Base-by-base conservation (phyloP, 2,113 vertebrate species). In the Cariama cristata region DNA sequence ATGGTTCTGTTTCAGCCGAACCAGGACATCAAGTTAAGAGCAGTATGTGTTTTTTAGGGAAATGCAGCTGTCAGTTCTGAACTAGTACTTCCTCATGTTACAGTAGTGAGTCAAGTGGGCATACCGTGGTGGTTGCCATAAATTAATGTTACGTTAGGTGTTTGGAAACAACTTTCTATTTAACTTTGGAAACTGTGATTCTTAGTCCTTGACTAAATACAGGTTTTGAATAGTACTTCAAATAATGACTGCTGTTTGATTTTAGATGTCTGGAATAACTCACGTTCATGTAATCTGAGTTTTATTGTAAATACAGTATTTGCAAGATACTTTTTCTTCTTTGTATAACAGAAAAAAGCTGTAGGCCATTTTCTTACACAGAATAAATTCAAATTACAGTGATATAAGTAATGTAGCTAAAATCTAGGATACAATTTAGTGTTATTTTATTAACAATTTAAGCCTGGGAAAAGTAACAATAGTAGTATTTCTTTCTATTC, bases 11-110 rank as follows among this genome's bases (percentile, higher is more conserved):
- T n/a, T n/a, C n/a, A n/a, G n/a, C n/a, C n/a, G n/a, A n/a, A n/a
- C n/a, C n/a, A n/a, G n/a, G n/a, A n/a, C n/a, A n/a, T 20, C 2
- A 0, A 15, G 11, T 27, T 42, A 45, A 64, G 6, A 69, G 4
- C 19, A 35, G 9, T 30, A 32, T 40, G 14, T 49, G 6, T 3
- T 49, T 75, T 92, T 66, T 11, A 66, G 5, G 5, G 9, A 81
- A 81, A 72, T 13, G 7, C 3, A 55, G 8, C 23, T 71, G 14
- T 85, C 9, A 22, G 22, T 71, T 80, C 18, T 49, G 50, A 80
- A 59, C 18, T 17, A 69, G 44, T 42, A 79, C 4, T 69, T 74
- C 24, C 33, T 56, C 21, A 35, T 24, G 7, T 58, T 68, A 32
- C 3, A 44, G 12, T 28, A 53, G 8, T 0, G 0, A 87, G 11